Base-by-base conservation (phyloP, 2,888 invertebrate genomes). In the Hypomecis punctinalis region DNA sequence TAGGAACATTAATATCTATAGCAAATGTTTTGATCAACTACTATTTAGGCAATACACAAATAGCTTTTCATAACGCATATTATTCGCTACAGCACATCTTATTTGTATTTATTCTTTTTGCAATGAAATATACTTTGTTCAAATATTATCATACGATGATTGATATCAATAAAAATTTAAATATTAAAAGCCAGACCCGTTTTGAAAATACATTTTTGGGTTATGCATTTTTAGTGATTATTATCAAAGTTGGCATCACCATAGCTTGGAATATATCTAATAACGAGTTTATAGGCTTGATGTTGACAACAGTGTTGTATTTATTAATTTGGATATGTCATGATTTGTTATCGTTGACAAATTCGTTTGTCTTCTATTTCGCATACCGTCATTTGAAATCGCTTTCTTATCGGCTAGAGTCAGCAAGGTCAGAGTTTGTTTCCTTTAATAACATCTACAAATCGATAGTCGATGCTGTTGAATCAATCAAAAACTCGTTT, bases 351-450 rank as follows among this genome's bases (percentile, higher is more conserved):
- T 53, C 23, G 5, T 10, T 33, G 0, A 33, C 42, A n/a, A 53
- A 53, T 53, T 53, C 23, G 0, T 53, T 53, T n/a, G 10, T 53
- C 0, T 53, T 53, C 5, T 23, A 53, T 33, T 10, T n/a, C n/a
- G n/a, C n/a, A n/a, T n/a, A n/a, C n/a, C n/a, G n/a, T n/a, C n/a
- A n/a, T n/a, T n/a, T n/a, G n/a, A n/a, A n/a, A n/a, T n/a, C n/a
- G n/a, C n/a, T n/a, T n/a, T n/a, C n/a, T n/a, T n/a, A n/a, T n/a
- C n/a, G n/a, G n/a, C n/a, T n/a, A n/a, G n/a, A n/a, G n/a, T n/a
- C n/a, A n/a, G n/a, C n/a, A n/a, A n/a, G n/a, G n/a, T n/a, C n/a
- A n/a, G n/a, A n/a, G n/a, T n/a, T n/a, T n/a, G n/a, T n/a, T n/a
- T n/a, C n/a, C n/a, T n/a, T n/a, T n/a, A n/a, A n/a, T n/a, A n/a